Percentiles rank a stretch among this genome's conserved stretches.
These are phyloP conservation scores for Chaetura pelagica DNA, from an alignment of 2,113 vertebrate species.

Conservation along the genomic window DNA sequence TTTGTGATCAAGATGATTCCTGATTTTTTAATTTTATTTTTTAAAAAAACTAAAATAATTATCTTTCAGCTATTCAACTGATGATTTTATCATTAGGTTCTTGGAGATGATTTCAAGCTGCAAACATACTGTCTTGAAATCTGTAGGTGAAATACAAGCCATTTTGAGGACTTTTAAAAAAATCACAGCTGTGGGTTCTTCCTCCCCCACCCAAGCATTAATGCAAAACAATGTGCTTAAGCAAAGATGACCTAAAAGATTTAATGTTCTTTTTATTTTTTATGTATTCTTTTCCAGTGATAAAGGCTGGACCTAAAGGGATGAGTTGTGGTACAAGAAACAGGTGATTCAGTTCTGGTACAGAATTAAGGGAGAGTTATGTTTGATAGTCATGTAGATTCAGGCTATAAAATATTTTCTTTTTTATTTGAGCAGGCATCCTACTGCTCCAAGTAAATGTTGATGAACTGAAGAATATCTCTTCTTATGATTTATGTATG, in stretches of 20 bases:
- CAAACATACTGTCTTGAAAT: not conserved
- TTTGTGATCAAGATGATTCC: not conserved
- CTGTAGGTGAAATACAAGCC: not conserved
- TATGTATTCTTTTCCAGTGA: rapidly evolving
- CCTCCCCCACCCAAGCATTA: not conserved
- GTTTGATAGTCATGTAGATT: not conserved
- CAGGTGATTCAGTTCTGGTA: not conserved
- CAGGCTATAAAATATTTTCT: not conserved
- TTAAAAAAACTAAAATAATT: not conserved
- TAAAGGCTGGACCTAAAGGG: not conserved
- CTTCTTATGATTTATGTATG: not conserved
- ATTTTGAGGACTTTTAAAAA: not conserved
- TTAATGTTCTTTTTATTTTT: not conserved
- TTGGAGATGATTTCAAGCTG: not conserved
- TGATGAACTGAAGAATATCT: not conserved
- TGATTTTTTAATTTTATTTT: not conserved
- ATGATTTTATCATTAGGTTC: rapidly evolving
- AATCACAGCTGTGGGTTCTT: not conserved
- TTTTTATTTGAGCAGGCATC: not conserved
- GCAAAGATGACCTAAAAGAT: not conserved
- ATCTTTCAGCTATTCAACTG: not conserved
- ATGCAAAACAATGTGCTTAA: not conserved
- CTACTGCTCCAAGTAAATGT: not conserved
- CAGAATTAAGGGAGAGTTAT: not conserved
- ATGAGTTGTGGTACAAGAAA: not conserved